phyloP scores from a whole-genome alignment of 2,888 invertebrate genomes.

The Cryptosula pallasiana region DNA sequence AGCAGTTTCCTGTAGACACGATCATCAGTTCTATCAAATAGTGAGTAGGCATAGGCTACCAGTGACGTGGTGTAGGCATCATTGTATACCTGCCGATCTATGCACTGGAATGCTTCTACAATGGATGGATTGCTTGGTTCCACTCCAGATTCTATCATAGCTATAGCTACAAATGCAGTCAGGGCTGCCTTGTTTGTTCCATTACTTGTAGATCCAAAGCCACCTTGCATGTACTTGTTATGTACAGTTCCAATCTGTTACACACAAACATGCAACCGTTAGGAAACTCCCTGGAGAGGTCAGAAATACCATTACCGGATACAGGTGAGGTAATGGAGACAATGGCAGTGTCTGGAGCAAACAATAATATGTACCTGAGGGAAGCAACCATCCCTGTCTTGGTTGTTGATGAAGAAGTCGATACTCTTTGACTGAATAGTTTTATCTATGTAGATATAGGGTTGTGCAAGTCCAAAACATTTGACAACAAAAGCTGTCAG shows the following conservation, averaged over 20 bases:
- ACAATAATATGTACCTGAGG: too few species aligned
- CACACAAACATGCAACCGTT: too few species aligned
- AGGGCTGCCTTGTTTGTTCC: conserved; percentile 32
- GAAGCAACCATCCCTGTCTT: conserved; percentile 74
- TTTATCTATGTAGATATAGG: conserved; percentile 60
- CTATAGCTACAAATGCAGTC: conserved; percentile 45
- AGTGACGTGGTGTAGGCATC: conserved; percentile 36
- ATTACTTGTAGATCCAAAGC: conserved; percentile 31
- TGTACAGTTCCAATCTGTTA: conserved; percentile 26
- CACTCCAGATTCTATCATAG: conserved; percentile 40
- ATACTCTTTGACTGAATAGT: conserved; percentile 39
- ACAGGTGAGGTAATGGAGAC: not conserved
- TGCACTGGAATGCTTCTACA: conserved; percentile 30
- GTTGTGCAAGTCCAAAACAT: conserved; percentile 62
- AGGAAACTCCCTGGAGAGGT: too few species aligned
- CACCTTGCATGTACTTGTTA: conserved; percentile 26
- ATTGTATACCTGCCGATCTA: conserved; percentile 27
- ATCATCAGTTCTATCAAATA: conserved; percentile 24
- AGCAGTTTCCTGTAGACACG: conserved; percentile 17
- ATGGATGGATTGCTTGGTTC: conserved; percentile 30
- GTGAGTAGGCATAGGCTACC: conserved; percentile 31
- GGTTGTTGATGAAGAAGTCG: conserved; percentile 53
- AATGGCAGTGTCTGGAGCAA: too few species aligned
- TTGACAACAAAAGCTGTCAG: conserved; percentile 72
- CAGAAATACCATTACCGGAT: too few species aligned